Evolutionary conservation across 64 coral and sea anemone species (phyloP).

Genomic region (Exaiptasia diaphana): DNA sequence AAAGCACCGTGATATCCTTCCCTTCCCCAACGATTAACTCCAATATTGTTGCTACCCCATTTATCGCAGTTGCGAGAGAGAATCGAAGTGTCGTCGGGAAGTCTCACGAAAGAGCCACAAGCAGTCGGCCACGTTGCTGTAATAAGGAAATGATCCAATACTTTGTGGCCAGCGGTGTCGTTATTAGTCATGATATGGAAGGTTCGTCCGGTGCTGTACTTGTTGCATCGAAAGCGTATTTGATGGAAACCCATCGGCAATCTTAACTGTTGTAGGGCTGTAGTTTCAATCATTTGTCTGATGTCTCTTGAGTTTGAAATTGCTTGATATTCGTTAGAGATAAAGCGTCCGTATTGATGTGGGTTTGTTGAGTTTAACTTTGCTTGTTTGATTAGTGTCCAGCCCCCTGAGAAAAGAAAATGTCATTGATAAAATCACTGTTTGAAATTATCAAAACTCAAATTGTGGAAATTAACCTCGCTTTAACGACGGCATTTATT

Average conservation of each 20-base stretch:
- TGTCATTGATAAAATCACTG: background rate
- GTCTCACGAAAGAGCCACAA: background rate
- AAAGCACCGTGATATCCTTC: too few relatives aligned
- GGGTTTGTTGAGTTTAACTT: background rate
- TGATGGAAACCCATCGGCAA: background rate
- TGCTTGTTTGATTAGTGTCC: background rate
- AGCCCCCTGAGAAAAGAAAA: background rate
- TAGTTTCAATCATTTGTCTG: background rate
- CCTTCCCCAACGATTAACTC: too few relatives aligned
- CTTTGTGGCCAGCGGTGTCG: background rate
- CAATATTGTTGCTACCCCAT: too few relatives aligned
- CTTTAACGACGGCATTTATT: too few relatives aligned
- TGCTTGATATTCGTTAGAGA: background rate
- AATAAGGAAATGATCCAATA: background rate
- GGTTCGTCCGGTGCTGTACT: background rate
- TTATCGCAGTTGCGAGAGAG: background rate
- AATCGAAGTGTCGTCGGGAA: background rate
- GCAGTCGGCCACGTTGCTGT: background rate
- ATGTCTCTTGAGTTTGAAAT: background rate
- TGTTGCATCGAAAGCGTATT: background rate
- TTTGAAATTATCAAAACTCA: background rate
- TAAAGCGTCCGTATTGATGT: background rate
- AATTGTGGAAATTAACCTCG: too few relatives aligned
- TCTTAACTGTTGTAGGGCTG: background rate
- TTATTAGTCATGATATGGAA: background rate